Base-by-base conservation (phyloP, 2,113 vertebrate species). In the Tautogolabrus adspersus region DNA sequence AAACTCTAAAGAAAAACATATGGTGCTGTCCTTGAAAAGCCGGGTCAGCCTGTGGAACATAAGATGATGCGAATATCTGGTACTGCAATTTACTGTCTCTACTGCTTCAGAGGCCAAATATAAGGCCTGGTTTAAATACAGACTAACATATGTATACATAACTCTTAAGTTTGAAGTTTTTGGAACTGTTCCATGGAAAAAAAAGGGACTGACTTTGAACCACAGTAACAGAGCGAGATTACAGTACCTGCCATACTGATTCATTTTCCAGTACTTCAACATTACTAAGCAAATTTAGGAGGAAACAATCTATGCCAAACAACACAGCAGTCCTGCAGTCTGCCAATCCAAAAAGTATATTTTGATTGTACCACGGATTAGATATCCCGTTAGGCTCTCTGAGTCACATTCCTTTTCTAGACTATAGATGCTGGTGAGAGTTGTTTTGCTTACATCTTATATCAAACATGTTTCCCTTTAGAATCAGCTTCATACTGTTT, bases 381-480 rank as follows among this genome's bases (percentile, higher is more conserved):
- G 26, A 78, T 22, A 16, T 2, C 38, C 30, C 23, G 3, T 63
- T 19, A 0, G 6, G 56, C 44, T 42, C 9, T 46, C 4, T 49
- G 47, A 54, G 3, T 75, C 57, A 72, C 66, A 61, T 79, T 82
- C 16, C 18, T 78, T 46, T 23, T 26, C 26, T 22, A 52, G 13
- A 64, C 54, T 66, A 30, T 42, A 47, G 12, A 49, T 15, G 12
- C 10, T 2, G 22, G 8, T 23, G 8, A 42, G 5, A 60, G 42
- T 30, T 59, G 19, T 23, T 37, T 49, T 19, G 15, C 47, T 13
- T 49, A 18, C 47, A 49, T 19, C 47, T 49, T 49, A 18, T 3
- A 19, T 49, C 6, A 16, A 44, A 57, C 11, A 57, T 10, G 16
- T 9, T 47, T 30, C 12, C 5, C 49, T n/a, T 12, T 15, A 52